Conservation (phyloP, 2,888 invertebrate genomes). For the Arrhopalites spinosus region DNA sequence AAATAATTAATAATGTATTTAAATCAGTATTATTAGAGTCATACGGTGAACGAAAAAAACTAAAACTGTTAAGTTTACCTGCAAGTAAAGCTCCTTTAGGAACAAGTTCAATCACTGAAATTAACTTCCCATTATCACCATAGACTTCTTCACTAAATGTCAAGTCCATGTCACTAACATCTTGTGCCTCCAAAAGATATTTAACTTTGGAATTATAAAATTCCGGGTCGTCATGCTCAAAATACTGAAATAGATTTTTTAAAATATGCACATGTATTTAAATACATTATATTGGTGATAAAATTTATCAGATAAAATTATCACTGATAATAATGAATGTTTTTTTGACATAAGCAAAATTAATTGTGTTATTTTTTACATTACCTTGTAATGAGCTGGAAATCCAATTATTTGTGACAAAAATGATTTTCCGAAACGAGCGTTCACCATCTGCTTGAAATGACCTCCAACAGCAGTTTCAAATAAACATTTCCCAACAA, state of each 20-base stretch:
- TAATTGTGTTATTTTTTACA: no score
- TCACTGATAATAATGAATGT: no score
- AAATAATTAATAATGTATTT: background rate
- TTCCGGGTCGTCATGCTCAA: slow-evolving; percentile 63
- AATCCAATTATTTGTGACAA: slow-evolving; percentile 63
- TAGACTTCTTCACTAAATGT: slow-evolving; percentile 60
- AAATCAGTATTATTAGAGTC: background rate
- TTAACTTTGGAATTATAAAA: slow-evolving; percentile 60
- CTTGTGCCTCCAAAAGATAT: slow-evolving; percentile 60
- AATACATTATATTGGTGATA: no score
- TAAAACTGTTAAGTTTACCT: background rate
- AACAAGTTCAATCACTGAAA: slow-evolving; percentile 54
- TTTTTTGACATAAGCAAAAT: no score
- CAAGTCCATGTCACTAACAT: slow-evolving; percentile 60
- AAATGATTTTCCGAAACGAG: slow-evolving; percentile 62
- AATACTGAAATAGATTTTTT: slow-evolving; percentile 61
- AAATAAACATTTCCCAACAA: slow-evolving; percentile 63
- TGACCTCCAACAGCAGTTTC: slow-evolving; percentile 61
- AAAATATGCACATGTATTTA: background rate
- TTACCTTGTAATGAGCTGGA: slow-evolving; percentile 61
- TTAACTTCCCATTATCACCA: slow-evolving; percentile 57
- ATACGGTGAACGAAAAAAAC: background rate
- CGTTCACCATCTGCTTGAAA: slow-evolving; percentile 61
- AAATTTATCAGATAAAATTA: no score
- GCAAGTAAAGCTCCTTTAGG: no score